Evolutionary conservation across 2,888 invertebrate genomes (phyloP), one percentile per base, ranked within the genome.

Genomic region (Agonum fuliginosum): DNA sequence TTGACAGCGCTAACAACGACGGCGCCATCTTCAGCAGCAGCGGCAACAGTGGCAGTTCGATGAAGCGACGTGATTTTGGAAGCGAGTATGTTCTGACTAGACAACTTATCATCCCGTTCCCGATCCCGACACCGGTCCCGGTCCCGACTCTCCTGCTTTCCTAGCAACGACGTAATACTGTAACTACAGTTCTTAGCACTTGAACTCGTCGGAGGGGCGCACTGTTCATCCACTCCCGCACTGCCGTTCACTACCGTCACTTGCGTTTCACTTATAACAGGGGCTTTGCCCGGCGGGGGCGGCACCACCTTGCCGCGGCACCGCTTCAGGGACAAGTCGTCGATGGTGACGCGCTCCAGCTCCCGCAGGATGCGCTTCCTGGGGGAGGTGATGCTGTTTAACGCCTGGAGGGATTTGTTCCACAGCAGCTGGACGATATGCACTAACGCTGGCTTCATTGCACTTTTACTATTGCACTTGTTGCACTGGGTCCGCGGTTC

Each of bases 141-240:
- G 19, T 67, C 43, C 22, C 43, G 24, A 67, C 34, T 51, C 20
- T 54, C 69, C 80, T 92, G 92, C 30, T 62, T 62, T 78, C 93
- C 93, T 83, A 95, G 88, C 85, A 95, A 89, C 80, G 95, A 95
- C 84, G 94, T 94, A 86, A 95, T 95, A 88, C 95, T 95, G 88
- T 95, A 95, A 85, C 93, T 94, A 87, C 93, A 89, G 83, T 85
- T 89, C 83, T 84, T 87, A 8, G 82, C 58, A 17, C 14, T 80
- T 14, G 84, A 78, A 22, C 75, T 54, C n/a, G 24, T 54, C 37
- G 54, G 54, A 54, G 37, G 37, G 37, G 12, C 37, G 17, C 46
- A 17, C 14, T 62, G 58, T 62, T 62, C 58, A 1, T 62, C 58
- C 27, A 62, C 58, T 30, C 58, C 58, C 58, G 58, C 67, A 67